These are phyloP conservation scores for Neoarius graeffei DNA, from an alignment of 2,113 vertebrate genomes.

Conservation along the genomic window DNA sequence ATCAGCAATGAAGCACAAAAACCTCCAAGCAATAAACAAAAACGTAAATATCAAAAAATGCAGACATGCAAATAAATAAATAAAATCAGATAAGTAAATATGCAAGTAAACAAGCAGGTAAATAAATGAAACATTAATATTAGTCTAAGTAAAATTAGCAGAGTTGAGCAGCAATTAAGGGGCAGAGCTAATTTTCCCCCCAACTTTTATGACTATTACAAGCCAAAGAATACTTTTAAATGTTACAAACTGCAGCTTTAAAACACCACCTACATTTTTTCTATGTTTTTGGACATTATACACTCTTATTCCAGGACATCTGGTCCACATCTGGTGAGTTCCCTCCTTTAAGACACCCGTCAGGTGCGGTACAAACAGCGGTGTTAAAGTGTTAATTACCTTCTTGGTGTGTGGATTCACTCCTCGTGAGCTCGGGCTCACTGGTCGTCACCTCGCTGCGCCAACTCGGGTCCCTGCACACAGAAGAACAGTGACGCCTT, in stretches of 20 bases:
- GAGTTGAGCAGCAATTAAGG: background rate
- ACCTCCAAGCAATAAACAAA: background rate
- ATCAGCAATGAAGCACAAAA: background rate
- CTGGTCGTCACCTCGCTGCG: constrained; percentile 82
- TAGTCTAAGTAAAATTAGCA: background rate
- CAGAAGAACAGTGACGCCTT: background rate
- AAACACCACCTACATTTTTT: background rate
- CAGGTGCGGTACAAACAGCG: background rate
- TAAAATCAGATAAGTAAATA: background rate
- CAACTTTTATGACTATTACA: background rate
- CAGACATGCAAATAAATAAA: background rate
- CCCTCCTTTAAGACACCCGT: background rate
- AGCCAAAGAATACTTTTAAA: background rate
- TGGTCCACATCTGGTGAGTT: background rate
- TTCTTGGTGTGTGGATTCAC: constrained; percentile 87
- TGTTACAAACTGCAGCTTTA: background rate
- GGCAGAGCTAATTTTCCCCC: background rate
- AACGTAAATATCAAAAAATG: background rate
- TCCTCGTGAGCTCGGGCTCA: constrained; percentile 87
- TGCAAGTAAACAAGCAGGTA: background rate
- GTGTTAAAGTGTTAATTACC: constrained; percentile 49
- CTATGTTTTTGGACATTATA: too few relatives aligned
- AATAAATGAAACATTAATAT: background rate
- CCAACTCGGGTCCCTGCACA: constrained; percentile 88
- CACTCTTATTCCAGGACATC: background rate